A percentile compares a stretch with the other conserved stretches of the same genome.
phyloP scores from a whole-genome alignment of 2,888 invertebrate species.

The Pristionchus arcanus region DNA sequence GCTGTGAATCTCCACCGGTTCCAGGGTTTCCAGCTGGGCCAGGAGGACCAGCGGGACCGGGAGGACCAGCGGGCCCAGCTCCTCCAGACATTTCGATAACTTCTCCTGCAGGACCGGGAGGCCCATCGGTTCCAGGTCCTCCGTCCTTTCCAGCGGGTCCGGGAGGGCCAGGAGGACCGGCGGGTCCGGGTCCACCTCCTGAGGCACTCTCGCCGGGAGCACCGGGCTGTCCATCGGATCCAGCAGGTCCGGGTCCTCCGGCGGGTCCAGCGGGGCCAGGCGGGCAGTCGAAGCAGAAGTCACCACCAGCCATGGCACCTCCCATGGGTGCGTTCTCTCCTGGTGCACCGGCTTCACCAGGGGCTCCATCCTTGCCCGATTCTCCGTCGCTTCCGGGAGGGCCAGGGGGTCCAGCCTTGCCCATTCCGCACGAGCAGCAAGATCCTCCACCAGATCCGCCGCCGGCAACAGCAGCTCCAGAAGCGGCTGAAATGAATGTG shows the following conservation, averaged over 20 bases:
- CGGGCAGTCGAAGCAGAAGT: constrained; percentile 52
- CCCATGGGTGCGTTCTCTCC: constrained; percentile 7
- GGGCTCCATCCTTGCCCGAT: constrained; percentile 18
- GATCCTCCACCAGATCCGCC: constrained; percentile 61
- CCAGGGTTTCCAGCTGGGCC: constrained; percentile 53
- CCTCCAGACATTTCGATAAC: constrained; percentile 15
- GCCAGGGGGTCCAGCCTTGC: constrained; percentile 30
- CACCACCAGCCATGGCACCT: background rate
- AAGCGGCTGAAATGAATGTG: constrained; percentile 18
- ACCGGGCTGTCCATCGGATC: constrained; percentile 43
- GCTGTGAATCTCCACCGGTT: background rate
- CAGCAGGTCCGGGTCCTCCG: constrained; percentile 40
- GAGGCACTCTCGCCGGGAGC: constrained; percentile 13
- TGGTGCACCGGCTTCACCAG: background rate
- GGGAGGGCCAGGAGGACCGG: constrained; percentile 49
- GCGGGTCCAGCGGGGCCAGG: constrained; percentile 49
- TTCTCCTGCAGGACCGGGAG: constrained; percentile 45
- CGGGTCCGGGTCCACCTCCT: constrained; percentile 34
- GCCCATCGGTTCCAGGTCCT: constrained; percentile 28
- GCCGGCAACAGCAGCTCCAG: background rate
- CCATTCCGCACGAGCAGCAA: constrained; percentile 66
- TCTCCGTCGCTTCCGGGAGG: constrained; percentile 50
- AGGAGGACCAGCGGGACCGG: constrained; percentile 48
- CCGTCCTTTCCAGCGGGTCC: constrained; percentile 53
- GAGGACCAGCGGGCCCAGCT: constrained; percentile 44